phyloP scores from a whole-genome alignment of 2,888 invertebrate genomes.

The Stenodema calcarata region DNA sequence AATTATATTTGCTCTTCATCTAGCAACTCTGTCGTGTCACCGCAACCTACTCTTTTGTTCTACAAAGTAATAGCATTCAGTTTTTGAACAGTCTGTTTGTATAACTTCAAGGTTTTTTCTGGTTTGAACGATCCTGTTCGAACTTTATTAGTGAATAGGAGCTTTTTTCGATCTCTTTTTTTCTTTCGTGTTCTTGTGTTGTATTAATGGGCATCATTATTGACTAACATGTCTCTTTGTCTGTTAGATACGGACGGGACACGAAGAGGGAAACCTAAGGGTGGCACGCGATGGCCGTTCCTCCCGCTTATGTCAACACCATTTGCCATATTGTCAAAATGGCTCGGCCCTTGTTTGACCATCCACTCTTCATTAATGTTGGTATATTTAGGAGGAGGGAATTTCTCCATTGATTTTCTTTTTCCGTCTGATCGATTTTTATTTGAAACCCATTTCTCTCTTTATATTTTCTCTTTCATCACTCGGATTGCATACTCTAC shows the following conservation, averaged over 20 bases:
- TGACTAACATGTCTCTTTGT: conserved; percentile 37
- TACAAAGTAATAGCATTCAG: not conserved
- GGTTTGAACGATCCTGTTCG: not conserved
- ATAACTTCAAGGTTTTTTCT: conserved; percentile 7
- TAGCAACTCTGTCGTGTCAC: not conserved
- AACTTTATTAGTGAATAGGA: not conserved
- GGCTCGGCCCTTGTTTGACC: conserved; percentile 32
- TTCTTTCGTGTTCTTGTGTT: conserved; percentile 3
- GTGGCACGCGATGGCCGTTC: conserved; percentile 25
- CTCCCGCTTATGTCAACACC: conserved; percentile 39
- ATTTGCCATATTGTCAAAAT: conserved; percentile 46
- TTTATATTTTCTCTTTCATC: not conserved
- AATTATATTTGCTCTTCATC: not conserved
- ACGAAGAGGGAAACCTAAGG: not conserved
- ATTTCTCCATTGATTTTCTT: not conserved
- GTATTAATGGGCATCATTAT: conserved; percentile 42
- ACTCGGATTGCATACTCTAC: too few species aligned
- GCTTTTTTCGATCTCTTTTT: not conserved
- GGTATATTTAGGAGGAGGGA: not conserved
- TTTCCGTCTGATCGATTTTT: not conserved
- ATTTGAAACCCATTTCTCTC: not conserved
- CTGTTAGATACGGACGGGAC: not conserved
- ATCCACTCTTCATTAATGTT: not conserved
- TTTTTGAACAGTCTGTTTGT: conserved; percentile 5
- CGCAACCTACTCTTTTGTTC: not conserved